phyloP scores from a whole-genome alignment of 2,888 invertebrate genomes.

The Micropterix aruncella region DNA sequence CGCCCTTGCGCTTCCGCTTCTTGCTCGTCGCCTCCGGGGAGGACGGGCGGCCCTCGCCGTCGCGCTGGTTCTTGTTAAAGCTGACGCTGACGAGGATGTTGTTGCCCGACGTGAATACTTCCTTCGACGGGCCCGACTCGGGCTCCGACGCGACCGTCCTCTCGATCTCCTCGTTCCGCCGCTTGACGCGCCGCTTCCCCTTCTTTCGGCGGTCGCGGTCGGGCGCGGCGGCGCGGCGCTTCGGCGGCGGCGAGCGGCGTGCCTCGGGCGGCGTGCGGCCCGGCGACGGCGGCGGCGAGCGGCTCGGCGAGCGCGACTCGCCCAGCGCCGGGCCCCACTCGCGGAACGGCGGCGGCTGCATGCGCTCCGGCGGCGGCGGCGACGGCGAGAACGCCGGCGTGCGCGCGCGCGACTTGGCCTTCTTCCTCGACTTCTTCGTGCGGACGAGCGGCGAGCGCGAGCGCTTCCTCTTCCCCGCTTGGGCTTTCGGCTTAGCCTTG shows the following conservation, averaged over 20 bases:
- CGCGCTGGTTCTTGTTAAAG: conserved; percentile 56
- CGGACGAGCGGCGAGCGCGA: conserved; percentile 23
- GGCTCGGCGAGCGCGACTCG: conserved; percentile 15
- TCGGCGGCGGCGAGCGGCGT: conserved; percentile 27
- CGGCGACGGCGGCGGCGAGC: conserved; percentile 45
- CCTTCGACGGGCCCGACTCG: conserved; percentile 58
- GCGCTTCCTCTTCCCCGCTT: conserved; percentile 19
- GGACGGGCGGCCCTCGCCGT: conserved; percentile 19
- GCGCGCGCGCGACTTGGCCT: conserved; percentile 16
- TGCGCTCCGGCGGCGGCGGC: conserved; percentile 14
- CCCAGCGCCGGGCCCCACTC: conserved; percentile 11
- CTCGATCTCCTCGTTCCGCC: conserved; percentile 26
- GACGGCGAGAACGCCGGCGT: conserved; percentile 19
- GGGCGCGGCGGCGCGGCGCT: conserved; percentile 42
- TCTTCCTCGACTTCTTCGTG: conserved; percentile 14
- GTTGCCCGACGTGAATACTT: conserved; percentile 85
- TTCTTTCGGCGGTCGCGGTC: conserved; percentile 28
- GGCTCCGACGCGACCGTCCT: conserved; percentile 17
- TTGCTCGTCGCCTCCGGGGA: conserved; percentile 17
- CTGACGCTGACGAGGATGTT: conserved; percentile 88
- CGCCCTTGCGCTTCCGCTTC: conserved; percentile 23
- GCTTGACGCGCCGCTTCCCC: conserved; percentile 30
- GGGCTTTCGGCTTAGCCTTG: conserved; percentile 18
- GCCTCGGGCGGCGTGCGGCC: conserved; percentile 50
- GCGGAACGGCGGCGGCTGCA: conserved; percentile 18